These are phyloP conservation scores for Maconellicoccus hirsutus DNA, from an alignment of 1,140 invertebrate species.

Conservation along the genomic window DNA sequence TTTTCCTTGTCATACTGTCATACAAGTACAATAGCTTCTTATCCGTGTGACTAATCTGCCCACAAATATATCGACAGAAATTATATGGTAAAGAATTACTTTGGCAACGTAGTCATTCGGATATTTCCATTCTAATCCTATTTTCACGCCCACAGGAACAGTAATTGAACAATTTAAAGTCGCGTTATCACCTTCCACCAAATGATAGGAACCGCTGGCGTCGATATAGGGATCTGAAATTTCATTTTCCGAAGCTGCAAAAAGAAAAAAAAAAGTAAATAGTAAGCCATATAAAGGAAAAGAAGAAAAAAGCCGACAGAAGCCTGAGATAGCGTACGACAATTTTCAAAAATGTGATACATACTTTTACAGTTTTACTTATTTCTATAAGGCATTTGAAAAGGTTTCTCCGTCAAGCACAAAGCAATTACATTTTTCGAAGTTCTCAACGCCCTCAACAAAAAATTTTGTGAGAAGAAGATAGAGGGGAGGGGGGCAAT, in stretches of 20 bases:
- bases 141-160: background rate
- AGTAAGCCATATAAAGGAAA: background rate
- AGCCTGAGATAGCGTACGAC: background rate
- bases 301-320: background rate
- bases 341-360: no score
- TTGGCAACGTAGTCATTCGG: background rate
- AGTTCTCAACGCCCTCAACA: no score
- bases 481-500: no score
- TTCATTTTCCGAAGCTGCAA: background rate
- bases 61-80: no score
- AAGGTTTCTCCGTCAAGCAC: no score
- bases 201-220: background rate
- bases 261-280: constrained; percentile 1
- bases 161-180: background rate
- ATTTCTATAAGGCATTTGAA: no score
- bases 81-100: background rate
- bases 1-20: no score
- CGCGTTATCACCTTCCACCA: background rate
- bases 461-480: no score
- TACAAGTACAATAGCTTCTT: no score
- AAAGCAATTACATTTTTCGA: no score
- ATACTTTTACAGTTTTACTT: no score
- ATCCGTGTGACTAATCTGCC: no score
- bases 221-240: background rate
- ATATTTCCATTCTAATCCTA: background rate